phyloP scores from a whole-genome alignment of 2,888 invertebrate genomes.

The Campoletis raptor region DNA sequence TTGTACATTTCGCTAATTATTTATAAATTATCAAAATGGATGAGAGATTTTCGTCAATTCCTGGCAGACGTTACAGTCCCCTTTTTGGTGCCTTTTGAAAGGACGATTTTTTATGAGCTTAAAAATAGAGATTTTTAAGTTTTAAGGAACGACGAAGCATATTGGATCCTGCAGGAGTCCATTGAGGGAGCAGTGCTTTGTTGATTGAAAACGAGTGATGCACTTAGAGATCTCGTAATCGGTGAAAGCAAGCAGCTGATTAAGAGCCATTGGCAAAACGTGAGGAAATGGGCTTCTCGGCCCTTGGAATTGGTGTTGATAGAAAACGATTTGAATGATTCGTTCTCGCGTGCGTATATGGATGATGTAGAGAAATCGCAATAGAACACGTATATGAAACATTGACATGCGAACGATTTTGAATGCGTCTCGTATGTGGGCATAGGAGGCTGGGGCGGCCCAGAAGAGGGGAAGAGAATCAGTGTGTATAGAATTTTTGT shows the following conservation, averaged over 20 bases:
- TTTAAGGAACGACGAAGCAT: neutral
- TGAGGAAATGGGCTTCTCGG: neutral
- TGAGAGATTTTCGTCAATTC: neutral
- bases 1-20: neutral
- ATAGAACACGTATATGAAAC: neutral
- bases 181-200: neutral
- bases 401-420: constrained; percentile 47
- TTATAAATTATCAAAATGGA: neutral
- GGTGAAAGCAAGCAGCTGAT: constrained; percentile 3
- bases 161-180: neutral
- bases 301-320: neutral
- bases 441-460: neutral
- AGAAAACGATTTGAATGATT: constrained; percentile 6
- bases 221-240: constrained; percentile 1
- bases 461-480: neutral
- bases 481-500: constrained; percentile 1
- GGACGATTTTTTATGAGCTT: neutral
- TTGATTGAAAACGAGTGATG: neutral
- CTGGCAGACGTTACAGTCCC: neutral
- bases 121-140: neutral
- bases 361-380: neutral
- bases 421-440: constrained; percentile 31
- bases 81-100: neutral
- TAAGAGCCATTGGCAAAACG: neutral
- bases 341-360: neutral